These are phyloP conservation scores for Eidolon helvum DNA, from an alignment of 2,113 vertebrate genomes.

Conservation along the genomic window DNA sequence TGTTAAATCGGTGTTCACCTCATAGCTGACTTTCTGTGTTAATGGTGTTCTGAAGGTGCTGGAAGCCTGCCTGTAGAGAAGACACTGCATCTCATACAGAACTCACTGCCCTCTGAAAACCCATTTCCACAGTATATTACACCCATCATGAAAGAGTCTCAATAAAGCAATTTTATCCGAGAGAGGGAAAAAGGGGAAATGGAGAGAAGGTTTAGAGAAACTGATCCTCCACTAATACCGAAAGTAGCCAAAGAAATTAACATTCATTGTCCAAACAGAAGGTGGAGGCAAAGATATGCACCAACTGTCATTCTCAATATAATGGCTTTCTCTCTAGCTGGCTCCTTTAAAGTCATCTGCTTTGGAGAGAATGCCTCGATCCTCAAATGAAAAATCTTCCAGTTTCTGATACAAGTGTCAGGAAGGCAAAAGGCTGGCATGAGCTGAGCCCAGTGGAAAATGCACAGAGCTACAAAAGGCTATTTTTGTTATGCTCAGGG, in stretches of 20 bases:
- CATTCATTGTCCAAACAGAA: neutral
- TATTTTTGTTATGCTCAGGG: conserved; percentile 29
- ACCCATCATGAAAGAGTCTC: neutral
- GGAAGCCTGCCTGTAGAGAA: neutral
- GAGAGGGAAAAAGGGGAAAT: neutral
- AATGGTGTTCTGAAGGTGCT: neutral
- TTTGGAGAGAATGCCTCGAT: neutral
- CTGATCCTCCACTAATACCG: neutral
- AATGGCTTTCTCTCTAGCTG: neutral
- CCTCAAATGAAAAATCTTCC: conserved; percentile 44
- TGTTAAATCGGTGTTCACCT: neutral
- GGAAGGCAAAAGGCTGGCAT: conserved; percentile 39
- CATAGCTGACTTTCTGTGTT: neutral
- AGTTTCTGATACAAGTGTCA: conserved; percentile 13
- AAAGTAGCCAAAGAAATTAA: conserved; percentile 28
- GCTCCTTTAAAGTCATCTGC: neutral
- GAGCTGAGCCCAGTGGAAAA: conserved; percentile 58
- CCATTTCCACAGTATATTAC: neutral
- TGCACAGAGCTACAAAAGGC: neutral
- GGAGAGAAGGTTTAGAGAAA: conserved; percentile 4
- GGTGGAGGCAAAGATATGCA: neutral
- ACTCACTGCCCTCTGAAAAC: neutral
- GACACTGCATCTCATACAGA: neutral
- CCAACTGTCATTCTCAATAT: neutral
- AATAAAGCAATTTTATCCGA: neutral